Percentiles rank a stretch among this genome's conserved stretches.
Evolutionary conservation across 1,140 invertebrate species (phyloP).

Genomic region (Penaeus indicus): DNA sequence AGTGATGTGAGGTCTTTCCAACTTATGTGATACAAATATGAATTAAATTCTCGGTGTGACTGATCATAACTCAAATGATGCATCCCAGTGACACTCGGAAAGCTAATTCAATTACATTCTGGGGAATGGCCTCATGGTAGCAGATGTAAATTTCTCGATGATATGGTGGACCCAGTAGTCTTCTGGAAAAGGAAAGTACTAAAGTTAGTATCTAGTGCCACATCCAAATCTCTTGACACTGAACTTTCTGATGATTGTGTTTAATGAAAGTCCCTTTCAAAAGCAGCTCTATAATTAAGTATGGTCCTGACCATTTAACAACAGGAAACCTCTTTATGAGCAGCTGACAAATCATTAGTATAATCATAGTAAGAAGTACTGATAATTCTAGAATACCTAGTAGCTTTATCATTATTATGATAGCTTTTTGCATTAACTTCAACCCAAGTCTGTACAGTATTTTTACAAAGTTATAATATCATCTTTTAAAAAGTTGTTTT

Average conservation of each 20-base stretch:
- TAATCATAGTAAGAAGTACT: too few relatives aligned
- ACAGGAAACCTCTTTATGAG: too few relatives aligned
- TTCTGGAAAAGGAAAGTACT: slow-evolving; percentile 65
- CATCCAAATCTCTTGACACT: too few relatives aligned
- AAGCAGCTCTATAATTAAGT: not conserved
- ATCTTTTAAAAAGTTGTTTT: too few relatives aligned
- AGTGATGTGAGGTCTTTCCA: not conserved
- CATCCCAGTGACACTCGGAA: slow-evolving; percentile 70
- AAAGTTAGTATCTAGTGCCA: not conserved
- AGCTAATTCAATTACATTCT: slow-evolving; percentile 71
- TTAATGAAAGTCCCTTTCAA: too few relatives aligned
- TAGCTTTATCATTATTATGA: too few relatives aligned
- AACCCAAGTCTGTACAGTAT: too few relatives aligned
- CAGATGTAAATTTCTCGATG: slow-evolving; percentile 70
- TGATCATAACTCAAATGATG: slow-evolving; percentile 31
- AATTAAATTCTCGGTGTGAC: not conserved
- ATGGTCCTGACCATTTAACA: not conserved
- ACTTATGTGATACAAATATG: not conserved
- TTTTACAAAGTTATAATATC: too few relatives aligned
- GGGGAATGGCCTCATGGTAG: slow-evolving; percentile 70
- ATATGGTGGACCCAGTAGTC: slow-evolving; percentile 67
- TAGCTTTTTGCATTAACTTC: too few relatives aligned
- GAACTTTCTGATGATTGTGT: too few relatives aligned
- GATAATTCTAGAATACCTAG: too few relatives aligned
- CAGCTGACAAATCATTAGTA: too few relatives aligned